These are phyloP conservation scores for Ceyx melanurus DNA, from an alignment of 2,113 vertebrate genomes.

Conservation along the genomic window DNA sequence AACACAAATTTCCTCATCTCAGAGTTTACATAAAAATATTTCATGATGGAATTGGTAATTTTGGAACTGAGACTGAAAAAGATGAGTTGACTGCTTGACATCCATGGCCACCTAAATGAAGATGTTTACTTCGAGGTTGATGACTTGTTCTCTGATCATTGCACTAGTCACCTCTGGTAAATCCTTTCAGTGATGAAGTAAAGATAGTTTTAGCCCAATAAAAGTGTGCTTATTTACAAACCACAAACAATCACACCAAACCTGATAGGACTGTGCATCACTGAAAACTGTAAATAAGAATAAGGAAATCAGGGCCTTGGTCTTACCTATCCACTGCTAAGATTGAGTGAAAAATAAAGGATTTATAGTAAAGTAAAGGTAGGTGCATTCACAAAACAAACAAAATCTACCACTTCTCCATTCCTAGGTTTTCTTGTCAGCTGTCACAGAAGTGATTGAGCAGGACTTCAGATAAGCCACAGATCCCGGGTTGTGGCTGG, in stretches of 20 bases:
- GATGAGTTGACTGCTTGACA: not conserved
- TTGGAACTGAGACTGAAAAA: not conserved
- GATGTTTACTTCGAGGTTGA: not conserved
- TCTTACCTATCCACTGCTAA: not conserved
- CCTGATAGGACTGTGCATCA: not conserved
- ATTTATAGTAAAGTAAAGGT: not conserved
- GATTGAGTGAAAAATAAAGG: not conserved
- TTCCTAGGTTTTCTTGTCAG: not conserved
- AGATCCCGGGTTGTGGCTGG: not conserved
- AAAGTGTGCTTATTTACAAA: not conserved
- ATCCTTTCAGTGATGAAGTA: not conserved
- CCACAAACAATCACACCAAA: not conserved
- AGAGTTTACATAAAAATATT: not conserved
- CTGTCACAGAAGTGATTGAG: not conserved
- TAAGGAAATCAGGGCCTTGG: not conserved
- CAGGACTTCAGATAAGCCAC: not conserved
- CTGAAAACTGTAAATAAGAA: not conserved
- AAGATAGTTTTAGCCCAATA: not conserved
- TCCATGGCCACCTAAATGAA: not conserved
- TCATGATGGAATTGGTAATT: not conserved
- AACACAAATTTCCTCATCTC: not conserved
- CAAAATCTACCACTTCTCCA: not conserved
- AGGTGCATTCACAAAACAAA: not conserved
- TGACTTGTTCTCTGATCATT: not conserved
- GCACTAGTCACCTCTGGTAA: not conserved